phyloP scores from a whole-genome alignment of 1,140 invertebrate species.

The Drosophila lacertosa region DNA sequence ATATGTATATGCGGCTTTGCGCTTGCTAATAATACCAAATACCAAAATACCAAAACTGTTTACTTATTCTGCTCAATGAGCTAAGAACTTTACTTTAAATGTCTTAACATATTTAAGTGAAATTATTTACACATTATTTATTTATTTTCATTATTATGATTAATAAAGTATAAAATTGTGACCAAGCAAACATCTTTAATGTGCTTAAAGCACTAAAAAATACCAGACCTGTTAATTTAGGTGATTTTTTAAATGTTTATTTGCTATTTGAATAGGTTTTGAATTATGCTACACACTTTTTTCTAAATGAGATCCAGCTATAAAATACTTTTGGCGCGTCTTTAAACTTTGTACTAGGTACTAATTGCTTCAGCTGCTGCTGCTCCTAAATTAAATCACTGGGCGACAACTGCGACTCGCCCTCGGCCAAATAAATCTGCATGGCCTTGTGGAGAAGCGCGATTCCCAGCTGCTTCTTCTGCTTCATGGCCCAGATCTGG shows the following conservation, averaged over 20 bases:
- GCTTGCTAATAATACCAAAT: constrained; percentile 3
- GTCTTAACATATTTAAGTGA: too few relatives aligned
- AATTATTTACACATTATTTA: too few relatives aligned
- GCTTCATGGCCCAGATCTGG: constrained; percentile 89
- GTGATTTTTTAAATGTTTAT: not conserved
- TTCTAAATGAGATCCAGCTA: constrained; percentile 53
- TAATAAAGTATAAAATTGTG: too few relatives aligned
- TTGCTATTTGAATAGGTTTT: not conserved
- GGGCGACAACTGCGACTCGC: constrained; percentile 91
- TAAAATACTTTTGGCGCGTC: constrained; percentile 29
- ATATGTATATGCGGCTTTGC: not conserved
- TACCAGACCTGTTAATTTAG: constrained; percentile 2
- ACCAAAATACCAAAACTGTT: constrained; percentile 2
- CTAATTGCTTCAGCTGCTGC: constrained; percentile 29
- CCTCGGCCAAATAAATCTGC: constrained; percentile 93
- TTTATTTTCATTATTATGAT: too few relatives aligned
- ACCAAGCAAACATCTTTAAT: too few relatives aligned
- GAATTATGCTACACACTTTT: not conserved
- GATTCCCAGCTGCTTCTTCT: constrained; percentile 90
- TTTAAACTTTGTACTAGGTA: constrained; percentile 58
- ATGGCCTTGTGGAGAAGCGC: constrained; percentile 94
- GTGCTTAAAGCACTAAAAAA: too few relatives aligned
- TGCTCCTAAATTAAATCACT: constrained; percentile 86
- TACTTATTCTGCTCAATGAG: too few relatives aligned
- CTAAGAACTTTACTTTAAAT: too few relatives aligned